Evolutionary conservation across 2,797 vertebrate species (phyloP), one percentile per base, ranked within the genome.

Genomic region (Morus bassanus): DNA sequence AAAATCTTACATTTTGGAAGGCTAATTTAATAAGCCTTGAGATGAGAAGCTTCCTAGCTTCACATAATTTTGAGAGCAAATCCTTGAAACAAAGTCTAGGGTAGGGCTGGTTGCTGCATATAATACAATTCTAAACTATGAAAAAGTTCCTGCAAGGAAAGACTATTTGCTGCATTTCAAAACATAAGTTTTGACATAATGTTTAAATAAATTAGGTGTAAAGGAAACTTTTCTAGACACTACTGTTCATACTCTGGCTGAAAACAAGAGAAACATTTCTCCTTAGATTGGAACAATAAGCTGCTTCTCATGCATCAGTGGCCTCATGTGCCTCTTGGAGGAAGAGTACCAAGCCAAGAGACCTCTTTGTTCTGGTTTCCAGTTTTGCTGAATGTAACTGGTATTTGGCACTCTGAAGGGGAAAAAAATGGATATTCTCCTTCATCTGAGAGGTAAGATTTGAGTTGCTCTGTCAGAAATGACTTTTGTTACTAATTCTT

Each of bases 321-420:
- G 86, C 91, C 84, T 95, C 88, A 65, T 84, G 75, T 91, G 90
- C 83, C 69, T 93, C 88, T 93, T 93, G 89, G 53, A 95, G 90
- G 73, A 96, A 93, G 73, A 94, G 83, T 57, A 94, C 33, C 85
- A 91, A 94, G 70, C 60, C 5, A 1, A 95, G 92, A 95, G 80
- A 89, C 56, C 37, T 93, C 91, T 96, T 93, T 96, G 94, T 96
- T 96, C 93, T 94, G 64, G 43, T 60, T 96, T 92, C 91, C 85
- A 96, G 48, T 59, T 89, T 72, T 93, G 57, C 68, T 85, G 64
- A 87, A 70, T 56, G 27, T 70, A 82, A 61, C 87, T 85, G 81
- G 64, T 45, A 60, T 80, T 74, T 90, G 63, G 93, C 75, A 88
- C 46, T 75, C 63, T 46, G 68, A 83, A 37, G 39, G 39, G n/a